phyloP scores from a whole-genome alignment of 2,113 vertebrate species.

The Festucalex cinctus region DNA sequence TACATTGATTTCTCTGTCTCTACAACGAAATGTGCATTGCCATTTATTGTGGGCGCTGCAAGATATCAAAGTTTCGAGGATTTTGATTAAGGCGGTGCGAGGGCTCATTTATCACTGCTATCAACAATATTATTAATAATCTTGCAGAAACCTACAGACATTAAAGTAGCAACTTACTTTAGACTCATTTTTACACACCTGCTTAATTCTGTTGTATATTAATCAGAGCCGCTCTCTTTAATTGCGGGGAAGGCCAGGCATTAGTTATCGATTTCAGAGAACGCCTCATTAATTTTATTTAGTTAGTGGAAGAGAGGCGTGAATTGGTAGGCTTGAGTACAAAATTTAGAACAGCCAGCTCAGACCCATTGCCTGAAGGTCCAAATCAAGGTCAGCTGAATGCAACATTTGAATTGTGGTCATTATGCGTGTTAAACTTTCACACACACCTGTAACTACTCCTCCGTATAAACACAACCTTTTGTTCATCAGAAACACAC shows the following conservation, averaged over 20 bases:
- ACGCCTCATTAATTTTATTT: conserved; percentile 59
- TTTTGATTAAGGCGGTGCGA: no score
- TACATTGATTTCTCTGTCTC: no score
- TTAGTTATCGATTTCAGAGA: conserved; percentile 53
- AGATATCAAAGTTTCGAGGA: neutral
- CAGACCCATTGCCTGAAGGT: neutral
- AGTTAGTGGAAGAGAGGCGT: conserved; percentile 40
- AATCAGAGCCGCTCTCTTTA: conserved; percentile 7
- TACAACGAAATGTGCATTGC: no score
- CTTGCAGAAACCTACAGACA: conserved; percentile 7
- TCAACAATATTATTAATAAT: neutral
- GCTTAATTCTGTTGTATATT: conserved; percentile 4
- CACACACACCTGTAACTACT: conserved; percentile 59
- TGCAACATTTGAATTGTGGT: neutral
- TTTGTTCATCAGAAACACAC: conserved; percentile 44
- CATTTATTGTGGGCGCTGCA: no score
- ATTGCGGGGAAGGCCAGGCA: conserved; percentile 27
- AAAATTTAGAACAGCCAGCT: conserved; percentile 1
- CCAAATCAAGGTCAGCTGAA: neutral
- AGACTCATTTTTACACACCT: conserved; percentile 28
- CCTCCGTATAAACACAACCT: conserved; percentile 33
- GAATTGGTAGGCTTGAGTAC: conserved; percentile 42
- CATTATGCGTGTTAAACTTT: conserved; percentile 22
- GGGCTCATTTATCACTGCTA: neutral
- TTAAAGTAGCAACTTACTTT: conserved; percentile 25